Evolutionary conservation across 1,140 invertebrate genomes (phyloP).

Genomic region (Pseudomyrmex sp.): DNA sequence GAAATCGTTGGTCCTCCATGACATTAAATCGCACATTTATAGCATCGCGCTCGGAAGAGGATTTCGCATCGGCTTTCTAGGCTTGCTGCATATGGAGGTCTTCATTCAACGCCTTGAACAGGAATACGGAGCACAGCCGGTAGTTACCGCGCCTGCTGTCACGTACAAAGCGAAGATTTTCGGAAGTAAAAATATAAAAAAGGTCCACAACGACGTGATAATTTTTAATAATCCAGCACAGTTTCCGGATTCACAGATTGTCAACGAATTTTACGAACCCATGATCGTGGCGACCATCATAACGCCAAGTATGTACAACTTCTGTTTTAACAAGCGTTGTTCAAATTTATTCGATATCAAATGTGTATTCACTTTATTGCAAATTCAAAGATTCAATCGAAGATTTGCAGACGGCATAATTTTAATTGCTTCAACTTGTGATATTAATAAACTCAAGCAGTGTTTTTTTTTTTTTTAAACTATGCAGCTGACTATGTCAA

Average conservation of each 20-base stretch:
- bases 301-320: constrained; percentile 87
- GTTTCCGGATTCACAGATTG: constrained; percentile 89
- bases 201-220: constrained; percentile 89
- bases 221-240: constrained; percentile 93
- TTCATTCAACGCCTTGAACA: constrained; percentile 97
- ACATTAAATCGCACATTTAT: constrained; percentile 22
- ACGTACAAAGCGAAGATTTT: constrained; percentile 95
- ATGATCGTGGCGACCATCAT: constrained; percentile 96
- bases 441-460: constrained; percentile 18
- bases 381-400: constrained; percentile 6
- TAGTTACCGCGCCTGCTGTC: constrained; percentile 97
- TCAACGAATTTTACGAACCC: constrained; percentile 94
- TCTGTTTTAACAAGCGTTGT: constrained; percentile 36
- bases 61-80: constrained; percentile 97
- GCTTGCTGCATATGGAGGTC: constrained; percentile 98
- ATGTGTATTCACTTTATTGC: not conserved
- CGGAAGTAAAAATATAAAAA: constrained; percentile 87
- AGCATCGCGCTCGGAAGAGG: constrained; percentile 97
- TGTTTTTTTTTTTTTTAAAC: constrained; percentile 19
- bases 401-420: constrained; percentile 11
- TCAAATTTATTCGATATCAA: not conserved
- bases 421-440: constrained; percentile 22
- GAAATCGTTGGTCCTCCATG: not conserved
- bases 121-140: constrained; percentile 95
- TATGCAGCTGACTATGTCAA: constrained; percentile 88